Base-by-base conservation (phyloP, 2,888 invertebrate species). In the Nemurella pictetii region DNA sequence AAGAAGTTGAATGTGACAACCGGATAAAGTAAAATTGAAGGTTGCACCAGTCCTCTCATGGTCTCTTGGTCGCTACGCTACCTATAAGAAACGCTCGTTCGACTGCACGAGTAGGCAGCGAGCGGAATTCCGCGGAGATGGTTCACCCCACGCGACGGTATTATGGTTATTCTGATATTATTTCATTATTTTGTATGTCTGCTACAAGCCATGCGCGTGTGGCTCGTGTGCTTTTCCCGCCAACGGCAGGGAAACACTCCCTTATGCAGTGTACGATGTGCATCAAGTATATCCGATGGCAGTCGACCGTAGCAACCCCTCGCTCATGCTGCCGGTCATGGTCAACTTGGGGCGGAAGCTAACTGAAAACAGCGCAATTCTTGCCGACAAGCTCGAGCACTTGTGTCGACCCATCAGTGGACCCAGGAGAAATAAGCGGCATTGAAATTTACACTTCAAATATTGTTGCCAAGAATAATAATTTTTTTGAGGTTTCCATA, bases 91-190 rank as follows among this genome's bases (percentile, higher is more conserved):
- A 20, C 3, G 55, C 12, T 35, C 12, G 35, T 55, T 55, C 55
- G 55, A 12, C 55, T 55, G 28, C 78, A 78, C 78, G 78, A n/a
- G 78, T 12, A 26, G 78, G 0, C n/a, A 28, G 4, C 55, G 12
- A 55, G n/a, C 27, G 82, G 28, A 80, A 82, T 82, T 72, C 82
- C 82, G 20, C 55, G 27, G 82, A 82, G 82, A 82, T 82, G 82
- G 55, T 82, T 82, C 36, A 82, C 82, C 82, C 82, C 82, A 82
- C 82, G 82, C 82, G 78, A 30, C 78, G 78, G 30, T n/a, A n/a
- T n/a, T 74, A 12, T 7, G 15, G 26, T 78, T 75, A 26, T 75
- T 28, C 28, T 75, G n/a, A 28, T 75, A 28, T 27, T 75, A 75
- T n/a, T 20, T 27, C 26, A 75, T 26, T 12, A 75, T 28, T 4